Percentiles rank a stretch among this genome's conserved stretches.
These are phyloP conservation scores for Aphodius granarius DNA, from an alignment of 2,888 invertebrate genomes.

Conservation along the genomic window DNA sequence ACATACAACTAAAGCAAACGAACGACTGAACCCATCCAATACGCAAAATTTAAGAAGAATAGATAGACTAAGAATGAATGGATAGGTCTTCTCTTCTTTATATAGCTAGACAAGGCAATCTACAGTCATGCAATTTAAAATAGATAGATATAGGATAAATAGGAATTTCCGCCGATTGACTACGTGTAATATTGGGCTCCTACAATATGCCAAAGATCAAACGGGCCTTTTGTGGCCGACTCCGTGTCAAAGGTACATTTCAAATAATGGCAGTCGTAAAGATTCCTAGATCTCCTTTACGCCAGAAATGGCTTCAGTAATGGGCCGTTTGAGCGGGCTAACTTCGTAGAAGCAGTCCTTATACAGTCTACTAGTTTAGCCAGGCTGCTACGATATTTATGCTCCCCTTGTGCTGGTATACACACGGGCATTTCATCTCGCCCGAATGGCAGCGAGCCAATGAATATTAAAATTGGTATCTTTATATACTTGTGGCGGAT, in stretches of 20 bases:
- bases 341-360: conserved; percentile 1
- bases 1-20: too few species aligned
- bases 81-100: too few species aligned
- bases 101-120: background rate
- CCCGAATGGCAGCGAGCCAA: background rate
- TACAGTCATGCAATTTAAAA: background rate
- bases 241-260: conserved; percentile 7
- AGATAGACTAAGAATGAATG: too few species aligned
- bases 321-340: conserved; percentile 4
- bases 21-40: too few species aligned
- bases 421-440: background rate
- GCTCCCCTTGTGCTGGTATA: background rate
- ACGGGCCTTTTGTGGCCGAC: background rate
- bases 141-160: background rate
- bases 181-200: background rate
- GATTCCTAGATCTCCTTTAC: conserved; percentile 7
- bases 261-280: conserved; percentile 10
- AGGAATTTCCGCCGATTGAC: background rate
- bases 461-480: background rate
- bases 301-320: background rate
- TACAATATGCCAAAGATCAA: background rate
- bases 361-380: conserved; percentile 7
- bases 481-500: background rate
- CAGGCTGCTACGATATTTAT: background rate
- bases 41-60: too few species aligned